Evolutionary conservation across 2,113 vertebrate species (phyloP).

Genomic region (Hippoglossus stenolepis): DNA sequence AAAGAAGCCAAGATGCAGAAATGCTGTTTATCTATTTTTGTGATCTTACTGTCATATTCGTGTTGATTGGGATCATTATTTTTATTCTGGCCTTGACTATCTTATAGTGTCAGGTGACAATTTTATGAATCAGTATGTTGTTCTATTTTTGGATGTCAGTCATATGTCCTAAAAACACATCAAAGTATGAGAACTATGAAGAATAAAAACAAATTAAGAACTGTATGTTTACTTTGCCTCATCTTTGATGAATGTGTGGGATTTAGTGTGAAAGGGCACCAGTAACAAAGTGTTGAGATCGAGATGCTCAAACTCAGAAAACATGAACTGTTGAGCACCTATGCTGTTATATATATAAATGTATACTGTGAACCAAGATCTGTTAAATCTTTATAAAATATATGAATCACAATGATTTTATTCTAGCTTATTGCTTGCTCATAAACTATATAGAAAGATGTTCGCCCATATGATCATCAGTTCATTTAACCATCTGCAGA

Average conservation of each 20-base stretch:
- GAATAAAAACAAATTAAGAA: background rate
- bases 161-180: background rate
- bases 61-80: conserved; percentile 16
- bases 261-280: background rate
- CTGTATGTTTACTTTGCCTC: background rate
- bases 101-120: conserved; percentile 5
- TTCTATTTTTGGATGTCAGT: conserved; percentile 4
- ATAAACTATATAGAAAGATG: too few species aligned
- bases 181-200: conserved; percentile 1
- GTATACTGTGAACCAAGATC: background rate
- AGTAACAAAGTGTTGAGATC: background rate
- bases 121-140: conserved; percentile 26
- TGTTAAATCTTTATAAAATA: background rate
- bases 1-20: conserved; percentile 3
- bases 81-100: conserved; percentile 3
- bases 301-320: background rate
- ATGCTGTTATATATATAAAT: too few species aligned
- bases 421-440: too few species aligned
- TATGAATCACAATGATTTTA: too few species aligned
- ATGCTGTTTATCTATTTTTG: conserved; percentile 24
- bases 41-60: background rate
- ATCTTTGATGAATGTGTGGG: background rate
- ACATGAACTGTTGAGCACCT: too few species aligned
- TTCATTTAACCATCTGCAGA: too few species aligned
- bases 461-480: too few species aligned